Evolutionary conservation across 2,888 invertebrate species (phyloP).

Genomic region (Drosophila melanocephala): DNA sequence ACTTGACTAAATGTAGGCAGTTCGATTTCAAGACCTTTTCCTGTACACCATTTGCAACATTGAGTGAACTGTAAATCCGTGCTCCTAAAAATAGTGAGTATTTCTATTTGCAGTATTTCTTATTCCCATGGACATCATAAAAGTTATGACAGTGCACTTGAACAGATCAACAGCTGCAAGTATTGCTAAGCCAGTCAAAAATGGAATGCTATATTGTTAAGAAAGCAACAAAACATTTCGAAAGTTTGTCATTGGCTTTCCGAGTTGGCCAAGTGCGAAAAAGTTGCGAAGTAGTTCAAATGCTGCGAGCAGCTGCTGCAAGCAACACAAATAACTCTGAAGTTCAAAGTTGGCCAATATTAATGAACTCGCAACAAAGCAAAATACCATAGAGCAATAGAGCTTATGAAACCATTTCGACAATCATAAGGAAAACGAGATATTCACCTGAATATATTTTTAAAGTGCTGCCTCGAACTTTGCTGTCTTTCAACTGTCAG

Average conservation of each 20-base stretch:
- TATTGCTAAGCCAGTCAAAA: not conserved
- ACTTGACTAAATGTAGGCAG: not conserved
- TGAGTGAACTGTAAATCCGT: not conserved
- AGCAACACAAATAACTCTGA: slow-evolving; percentile 34
- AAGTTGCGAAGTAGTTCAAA: slow-evolving; percentile 44
- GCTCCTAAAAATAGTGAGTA: not conserved
- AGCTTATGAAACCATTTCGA: slow-evolving; percentile 13
- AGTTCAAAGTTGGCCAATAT: slow-evolving; percentile 62
- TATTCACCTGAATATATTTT: slow-evolving; percentile 44
- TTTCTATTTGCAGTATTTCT: not conserved
- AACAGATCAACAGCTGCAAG: slow-evolving; percentile 13
- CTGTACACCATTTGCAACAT: fast-evolving
- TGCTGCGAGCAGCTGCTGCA: slow-evolving; percentile 54
- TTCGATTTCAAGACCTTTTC: not conserved
- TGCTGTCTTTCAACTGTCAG: slow-evolving; percentile 10
- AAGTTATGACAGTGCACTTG: slow-evolving; percentile 29
- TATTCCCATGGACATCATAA: slow-evolving; percentile 5
- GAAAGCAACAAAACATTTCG: slow-evolving; percentile 44
- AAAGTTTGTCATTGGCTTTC: slow-evolving; percentile 53
- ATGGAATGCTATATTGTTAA: slow-evolving; percentile 6
- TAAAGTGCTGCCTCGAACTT: not conserved
- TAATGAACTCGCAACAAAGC: slow-evolving; percentile 56
- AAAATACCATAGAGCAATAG: slow-evolving; percentile 13
- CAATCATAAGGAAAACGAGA: not conserved
- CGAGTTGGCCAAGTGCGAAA: slow-evolving; percentile 30